Evolutionary conservation across 2,888 invertebrate genomes (phyloP), one percentile per base, ranked within the genome.

Genomic region (Strigamia transsilvanica): DNA sequence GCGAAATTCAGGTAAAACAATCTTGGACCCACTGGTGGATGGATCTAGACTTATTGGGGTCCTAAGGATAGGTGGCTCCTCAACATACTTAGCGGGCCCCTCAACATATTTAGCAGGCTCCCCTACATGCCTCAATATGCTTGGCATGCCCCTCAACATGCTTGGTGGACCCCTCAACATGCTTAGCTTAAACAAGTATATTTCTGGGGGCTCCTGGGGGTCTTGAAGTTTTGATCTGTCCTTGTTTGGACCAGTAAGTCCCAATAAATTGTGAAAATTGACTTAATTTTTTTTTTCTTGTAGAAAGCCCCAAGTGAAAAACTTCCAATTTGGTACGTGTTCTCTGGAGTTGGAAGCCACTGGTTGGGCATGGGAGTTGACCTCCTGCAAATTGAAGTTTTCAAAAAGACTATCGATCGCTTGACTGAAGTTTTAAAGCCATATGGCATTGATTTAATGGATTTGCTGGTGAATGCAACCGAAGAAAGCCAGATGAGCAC

Each of bases 281-380:
- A 23, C 42, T 41, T 18, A 51, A 1, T 27, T 2, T 27, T 66
- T 61, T 81, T 66, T 61, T 1, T 21, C 3, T 18, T 32, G 3
- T 84, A 87, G 86, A 85, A 86, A 83, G 85, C 85, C 32, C 81
- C 85, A 6, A 79, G 90, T 15, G 93, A 93, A 66, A 91, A 91
- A 84, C 91, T 94, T 15, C 96, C 98, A 0, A 89, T 98, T 82
- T 99, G 98, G 96, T 99, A 92, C 88, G 92, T 99, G 84, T 99
- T 97, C 90, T 94, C 97, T 78, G 99, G 99, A 83, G 99, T 99
- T 99, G 99, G 99, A 15, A 94, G 95, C 66, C 99, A 99, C 89
- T 99, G 98, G 98, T 91, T 94, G 79, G 96, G 96, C 86, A 99
- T 99, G 98, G 98, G 93, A 15, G 93, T 93, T 87, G 91, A 93